Base-by-base conservation (phyloP, 2,888 invertebrate genomes). In the Eledone cirrhosa region DNA sequence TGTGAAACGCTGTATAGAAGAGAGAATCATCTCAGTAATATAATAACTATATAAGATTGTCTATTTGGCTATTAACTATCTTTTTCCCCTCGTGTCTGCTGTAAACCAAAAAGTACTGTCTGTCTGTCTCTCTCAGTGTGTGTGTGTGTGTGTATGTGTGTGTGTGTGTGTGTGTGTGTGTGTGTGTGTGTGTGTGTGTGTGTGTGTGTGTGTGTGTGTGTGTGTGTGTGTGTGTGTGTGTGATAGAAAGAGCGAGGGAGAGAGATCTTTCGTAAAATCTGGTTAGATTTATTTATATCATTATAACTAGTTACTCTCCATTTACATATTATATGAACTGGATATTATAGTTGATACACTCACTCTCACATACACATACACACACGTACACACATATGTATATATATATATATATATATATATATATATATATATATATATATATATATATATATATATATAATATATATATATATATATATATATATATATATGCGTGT, bases 181-280 rank as follows among this genome's bases (percentile, higher is more conserved):
- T 78, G 27, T n/a, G 41, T 75, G 33, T 63, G 14, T 75, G 33
- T 29, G 24, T 78, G n/a, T 75, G 59, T 74, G 59, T 41, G 41
- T 78, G 59, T 29, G 74, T 75, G 33, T 63, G 33, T 74, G 59
- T 63, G 74, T 75, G 53, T 29, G 53, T 75, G 53, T 47, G 72
- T 53, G 29, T 67, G 67, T 77, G 67, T 76, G 77, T 27, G 24
- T 63, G 67, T 24, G 77, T 33, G n/a, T 47, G 31, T 11, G 65
- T 33, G n/a, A n/a, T n/a, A 1, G 2, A 31, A 31, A 67, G 1
- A 29, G 27, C 8, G 31, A 27, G 29, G 19, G 19, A 67, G 19
- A 19, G 19, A 53, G 19, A 22, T 53, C 19, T 22, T 53, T n/a
- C n/a, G 3, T 19, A 22, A 53, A 2, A 53, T 53, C 53, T 53